Evolutionary conservation across 2,113 vertebrate genomes (phyloP), one percentile per base, ranked within the genome.

Genomic region (Tragelaphus scriptus): DNA sequence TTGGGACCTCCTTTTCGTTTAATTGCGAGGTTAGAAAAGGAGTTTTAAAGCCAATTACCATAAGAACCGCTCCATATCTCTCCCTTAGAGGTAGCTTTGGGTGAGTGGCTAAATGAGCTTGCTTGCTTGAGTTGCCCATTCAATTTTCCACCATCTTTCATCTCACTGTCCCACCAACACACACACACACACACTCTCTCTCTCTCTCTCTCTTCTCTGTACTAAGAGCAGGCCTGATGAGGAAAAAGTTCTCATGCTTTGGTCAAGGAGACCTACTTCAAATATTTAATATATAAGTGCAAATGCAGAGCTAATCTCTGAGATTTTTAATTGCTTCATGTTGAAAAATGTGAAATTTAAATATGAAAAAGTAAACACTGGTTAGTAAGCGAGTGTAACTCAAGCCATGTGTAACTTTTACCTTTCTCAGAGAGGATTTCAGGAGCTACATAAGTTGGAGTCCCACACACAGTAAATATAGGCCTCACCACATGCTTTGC

Each of bases 401-500:
- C 11, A n/a, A 63, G 49, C 6, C 1, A 55, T 1, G 3, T 5
- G 25, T 68, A 32, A 86, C 44, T 88, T 97, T 98, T 95, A 99
- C 99, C 99, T 98, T 99, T 99, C 98, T 99, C 99, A 93, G 99
- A 99, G 89, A 99, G 99, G 98, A 99, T 99, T 98, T 99, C 99
- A 5, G 99, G 99, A 81, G 99, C 99, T 61, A 99, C 99, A 3
- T 99, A 99, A 0, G 99, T 99, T 6, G 99, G 99, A 21, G 99
- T 99, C 92, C 99, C 99, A 97, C 99, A 99, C 25, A 99, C 99
- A n/a, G 99, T 99, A 97, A 99, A 99, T 97, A 99, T 99, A 9
- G 99, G 99, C 96, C 99, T 99, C 1, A 99, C 99, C 95, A 99
- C 99, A 56, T 99, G 99, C 98, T 99, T 99, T 36, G 99, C 99